These are phyloP conservation scores for Stomatorhinus ivindoensis DNA, from an alignment of 2,113 vertebrate species.

Conservation along the genomic window DNA sequence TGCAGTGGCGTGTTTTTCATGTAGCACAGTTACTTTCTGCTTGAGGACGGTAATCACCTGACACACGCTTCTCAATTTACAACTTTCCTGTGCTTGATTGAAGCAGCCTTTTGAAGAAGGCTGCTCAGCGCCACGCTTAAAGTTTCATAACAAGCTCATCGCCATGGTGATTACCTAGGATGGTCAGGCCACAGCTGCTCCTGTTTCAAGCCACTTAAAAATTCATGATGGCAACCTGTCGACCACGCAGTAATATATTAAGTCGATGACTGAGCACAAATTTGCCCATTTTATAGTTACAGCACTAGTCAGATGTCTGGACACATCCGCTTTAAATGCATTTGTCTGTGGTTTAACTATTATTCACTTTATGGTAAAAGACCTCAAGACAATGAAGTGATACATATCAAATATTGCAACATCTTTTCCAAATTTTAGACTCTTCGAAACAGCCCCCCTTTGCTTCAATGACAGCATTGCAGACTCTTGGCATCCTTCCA, in stretches of 20 bases:
- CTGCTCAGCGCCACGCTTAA: neutral
- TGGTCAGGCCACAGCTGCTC: neutral
- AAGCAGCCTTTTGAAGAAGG: neutral
- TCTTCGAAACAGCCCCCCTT: neutral
- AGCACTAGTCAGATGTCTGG: neutral
- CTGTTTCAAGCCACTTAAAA: neutral
- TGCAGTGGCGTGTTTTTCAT: neutral
- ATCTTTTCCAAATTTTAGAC: neutral
- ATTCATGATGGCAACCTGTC: slow-evolving; percentile 2
- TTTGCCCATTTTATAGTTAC: neutral
- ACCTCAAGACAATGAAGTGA: neutral
- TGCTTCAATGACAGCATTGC: neutral
- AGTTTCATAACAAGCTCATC: neutral
- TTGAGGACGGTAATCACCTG: neutral
- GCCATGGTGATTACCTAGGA: neutral
- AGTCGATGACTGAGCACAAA: neutral
- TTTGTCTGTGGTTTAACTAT: neutral
- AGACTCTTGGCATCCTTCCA: neutral
- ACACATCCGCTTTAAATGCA: neutral
- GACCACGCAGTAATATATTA: neutral
- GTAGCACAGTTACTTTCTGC: neutral
- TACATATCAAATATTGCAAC: neutral
- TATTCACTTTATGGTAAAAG: neutral
- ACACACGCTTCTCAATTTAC: neutral
- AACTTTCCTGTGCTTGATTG: neutral